A percentile compares a stretch with the other conserved stretches of the same genome.
phyloP scores from a whole-genome alignment of 1,140 invertebrate genomes.

The Pseudomyrmex concolor region DNA sequence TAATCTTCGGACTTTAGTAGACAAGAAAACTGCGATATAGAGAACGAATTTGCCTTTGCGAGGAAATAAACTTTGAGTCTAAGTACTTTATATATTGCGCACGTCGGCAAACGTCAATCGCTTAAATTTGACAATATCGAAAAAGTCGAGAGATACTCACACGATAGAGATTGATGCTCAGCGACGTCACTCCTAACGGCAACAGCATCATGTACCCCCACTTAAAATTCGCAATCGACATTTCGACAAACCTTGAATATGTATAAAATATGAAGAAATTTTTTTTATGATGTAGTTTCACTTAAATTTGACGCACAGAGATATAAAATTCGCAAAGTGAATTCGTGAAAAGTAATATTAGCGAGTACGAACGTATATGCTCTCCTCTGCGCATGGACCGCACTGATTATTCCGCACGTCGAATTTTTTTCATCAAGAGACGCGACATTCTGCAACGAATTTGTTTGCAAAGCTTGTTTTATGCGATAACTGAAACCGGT shows the following conservation, averaged over 20 bases:
- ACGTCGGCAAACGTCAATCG: background rate
- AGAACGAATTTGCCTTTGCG: background rate
- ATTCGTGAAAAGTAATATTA: background rate
- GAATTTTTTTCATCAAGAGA: background rate
- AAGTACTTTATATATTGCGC: background rate
- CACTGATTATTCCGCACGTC: background rate
- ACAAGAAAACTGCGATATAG: conserved; percentile 1
- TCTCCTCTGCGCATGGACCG: conserved; percentile 8
- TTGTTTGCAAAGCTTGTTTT: conserved; percentile 7
- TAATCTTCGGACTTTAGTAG: conserved; percentile 4
- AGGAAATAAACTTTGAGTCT: conserved; percentile 15
- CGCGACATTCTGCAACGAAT: background rate
- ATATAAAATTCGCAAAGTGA: background rate
- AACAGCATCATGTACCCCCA: background rate
- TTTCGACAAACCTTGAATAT: conserved; percentile 35
- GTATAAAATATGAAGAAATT: background rate
- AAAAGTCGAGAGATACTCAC: conserved; percentile 36
- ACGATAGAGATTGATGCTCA: conserved; percentile 45
- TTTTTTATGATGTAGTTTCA: background rate
- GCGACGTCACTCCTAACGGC: background rate
- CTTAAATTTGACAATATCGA: background rate
- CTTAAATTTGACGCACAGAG: background rate
- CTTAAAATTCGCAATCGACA: background rate
- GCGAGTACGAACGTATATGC: conserved; percentile 29
- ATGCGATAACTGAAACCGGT: conserved; percentile 27